Percentiles rank a stretch among this genome's conserved stretches.
Conservation (phyloP, 2,113 vertebrate genomes). For the Microcebus tavaratra region DNA sequence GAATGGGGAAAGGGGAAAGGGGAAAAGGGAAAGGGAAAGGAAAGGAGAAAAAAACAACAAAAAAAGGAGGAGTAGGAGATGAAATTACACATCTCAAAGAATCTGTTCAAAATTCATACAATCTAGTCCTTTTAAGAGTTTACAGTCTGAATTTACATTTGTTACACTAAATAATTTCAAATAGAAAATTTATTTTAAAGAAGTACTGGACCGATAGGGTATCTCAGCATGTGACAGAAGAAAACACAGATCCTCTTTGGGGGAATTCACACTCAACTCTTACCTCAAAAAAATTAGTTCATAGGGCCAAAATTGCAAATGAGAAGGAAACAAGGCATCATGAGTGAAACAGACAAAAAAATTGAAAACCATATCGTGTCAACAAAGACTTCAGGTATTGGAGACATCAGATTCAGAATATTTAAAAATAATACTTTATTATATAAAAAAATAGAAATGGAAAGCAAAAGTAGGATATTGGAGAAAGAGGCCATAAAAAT, state of each 20-base stretch:
- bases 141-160: background rate
- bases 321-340: background rate
- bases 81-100: background rate
- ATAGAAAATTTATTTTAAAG: background rate
- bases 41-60: background rate
- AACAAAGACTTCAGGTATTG: background rate
- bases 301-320: background rate
- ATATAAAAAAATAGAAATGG: background rate
- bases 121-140: background rate
- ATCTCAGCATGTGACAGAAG: background rate
- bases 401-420: background rate
- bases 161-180: background rate
- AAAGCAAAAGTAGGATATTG: background rate
- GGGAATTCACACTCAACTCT: background rate
- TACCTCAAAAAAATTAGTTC: background rate
- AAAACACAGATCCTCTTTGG: background rate
- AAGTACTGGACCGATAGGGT: background rate
- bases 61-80: background rate
- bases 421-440: background rate
- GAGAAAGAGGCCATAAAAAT: background rate
- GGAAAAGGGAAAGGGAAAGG: background rate
- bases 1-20: background rate
- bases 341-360: background rate
- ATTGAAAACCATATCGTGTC: background rate
- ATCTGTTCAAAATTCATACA: background rate